Evolutionary conservation across 1,140 invertebrate genomes (phyloP).

Genomic region (Sminthurinus signatus): DNA sequence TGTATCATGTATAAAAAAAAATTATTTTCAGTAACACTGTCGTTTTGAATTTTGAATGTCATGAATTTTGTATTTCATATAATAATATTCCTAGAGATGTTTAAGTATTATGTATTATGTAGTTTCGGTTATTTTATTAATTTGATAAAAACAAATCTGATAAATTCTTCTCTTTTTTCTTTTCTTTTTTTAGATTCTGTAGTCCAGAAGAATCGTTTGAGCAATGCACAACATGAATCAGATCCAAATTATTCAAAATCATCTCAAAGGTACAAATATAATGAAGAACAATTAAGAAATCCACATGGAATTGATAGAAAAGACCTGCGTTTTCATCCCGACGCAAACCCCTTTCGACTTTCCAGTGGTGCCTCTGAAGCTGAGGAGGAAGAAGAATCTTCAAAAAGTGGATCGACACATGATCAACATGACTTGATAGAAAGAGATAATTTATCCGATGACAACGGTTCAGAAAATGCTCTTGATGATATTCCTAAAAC

Average conservation of each 20-base stretch:
- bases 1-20: background rate
- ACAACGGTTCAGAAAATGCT: conserved; percentile 56
- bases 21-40: background rate
- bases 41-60: too few relatives aligned
- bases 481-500: conserved; percentile 78
- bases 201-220: too few relatives aligned
- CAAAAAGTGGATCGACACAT: conserved; percentile 1
- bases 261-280: background rate
- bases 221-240: too few relatives aligned
- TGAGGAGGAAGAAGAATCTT: conserved; percentile 21
- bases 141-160: too few relatives aligned
- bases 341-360: background rate
- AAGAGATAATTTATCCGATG: conserved; percentile 50
- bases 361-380: background rate
- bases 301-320: background rate
- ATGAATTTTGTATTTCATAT: too few relatives aligned
- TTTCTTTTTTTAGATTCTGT: background rate
- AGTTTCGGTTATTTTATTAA: too few relatives aligned
- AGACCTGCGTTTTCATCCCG: background rate
- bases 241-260: too few relatives aligned
- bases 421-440: conserved; percentile 29
- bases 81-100: too few relatives aligned
- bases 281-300: background rate
- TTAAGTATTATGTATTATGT: too few relatives aligned
- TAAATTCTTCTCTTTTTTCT: too few relatives aligned